Base-by-base conservation (phyloP, 2,888 invertebrate species). In the Aphelenchoides bicaudatus region DNA sequence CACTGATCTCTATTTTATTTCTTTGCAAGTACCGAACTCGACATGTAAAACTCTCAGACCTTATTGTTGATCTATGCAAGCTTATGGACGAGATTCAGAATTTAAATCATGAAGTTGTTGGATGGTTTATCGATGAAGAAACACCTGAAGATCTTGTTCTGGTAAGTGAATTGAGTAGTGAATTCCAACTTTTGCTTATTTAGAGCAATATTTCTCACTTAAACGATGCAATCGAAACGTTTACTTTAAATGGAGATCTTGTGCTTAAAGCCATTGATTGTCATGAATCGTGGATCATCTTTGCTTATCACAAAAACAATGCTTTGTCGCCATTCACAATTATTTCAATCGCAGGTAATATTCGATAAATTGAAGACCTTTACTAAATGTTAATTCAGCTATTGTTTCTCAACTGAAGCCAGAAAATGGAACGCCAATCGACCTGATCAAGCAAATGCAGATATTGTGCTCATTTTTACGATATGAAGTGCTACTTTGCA, bases 261-360 rank as follows among this genome's bases (percentile, higher is more conserved):
- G 10, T 62, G 16, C 28, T 60, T 30, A 27, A 25, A 16, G 19
- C 58, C 30, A 30, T 25, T 16, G 28, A 31, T 29, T 23, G 10
- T 8, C 64, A 66, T 19, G 39, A 67, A 13, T 53, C 62, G 8
- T 53, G 67, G 27, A 63, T 73, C 51, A 63, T 64, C 34, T 48
- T 75, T 4, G 71, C 72, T 6, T 75, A 75, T 50, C 63, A 65
- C 23, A 73, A 71, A 37, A 75, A 75, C 52, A 61, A 65, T 2
- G 53, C 72, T 1, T 54, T 75, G 3, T 63, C 64, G 2, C 58
- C 67, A 10, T 69, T 68, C 31, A 62, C 66, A 1, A 43, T 75
- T 16, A 62, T 68, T 25, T 64, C 73, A 5, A 68, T 66, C 30
- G 56, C 70, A 25, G 71, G 73, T 69, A 19, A 31, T 66, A n/a